These are phyloP conservation scores for Falco cherrug DNA, from an alignment of 2,797 vertebrate genomes.

Conservation along the genomic window DNA sequence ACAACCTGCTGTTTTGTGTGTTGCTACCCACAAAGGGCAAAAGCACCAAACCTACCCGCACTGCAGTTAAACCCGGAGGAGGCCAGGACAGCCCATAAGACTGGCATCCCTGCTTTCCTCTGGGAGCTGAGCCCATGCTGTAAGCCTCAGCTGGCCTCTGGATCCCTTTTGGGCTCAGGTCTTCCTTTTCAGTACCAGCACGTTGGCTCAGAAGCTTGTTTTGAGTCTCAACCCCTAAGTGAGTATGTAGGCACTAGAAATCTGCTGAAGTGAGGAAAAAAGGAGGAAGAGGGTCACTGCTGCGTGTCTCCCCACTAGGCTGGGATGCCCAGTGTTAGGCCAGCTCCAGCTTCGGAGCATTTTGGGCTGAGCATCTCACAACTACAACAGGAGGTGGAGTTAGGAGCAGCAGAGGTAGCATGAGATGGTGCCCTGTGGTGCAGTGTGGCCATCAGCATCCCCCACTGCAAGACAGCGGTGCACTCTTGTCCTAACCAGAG, in stretches of 20 bases:
- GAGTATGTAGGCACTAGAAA: not conserved
- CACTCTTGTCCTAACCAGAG: not conserved
- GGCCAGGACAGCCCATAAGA: fast-evolving
- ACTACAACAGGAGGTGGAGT: fast-evolving
- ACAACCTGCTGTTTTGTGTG: not conserved
- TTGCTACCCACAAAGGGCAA: not conserved
- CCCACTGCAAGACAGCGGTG: not conserved
- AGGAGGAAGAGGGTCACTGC: not conserved
- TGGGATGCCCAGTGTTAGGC: fast-evolving
- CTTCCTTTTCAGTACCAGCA: not conserved
- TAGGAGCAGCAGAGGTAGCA: fast-evolving
- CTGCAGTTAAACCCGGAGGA: not conserved
- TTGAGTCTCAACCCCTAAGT: fast-evolving
- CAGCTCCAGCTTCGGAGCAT: not conserved
- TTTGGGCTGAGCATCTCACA: not conserved
- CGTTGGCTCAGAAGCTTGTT: not conserved
- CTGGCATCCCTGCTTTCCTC: not conserved
- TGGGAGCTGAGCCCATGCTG: fast-evolving
- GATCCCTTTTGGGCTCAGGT: not conserved
- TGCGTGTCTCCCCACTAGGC: fast-evolving
- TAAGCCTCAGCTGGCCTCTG: not conserved
- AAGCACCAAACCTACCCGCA: not conserved
- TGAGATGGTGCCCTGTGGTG: no score
- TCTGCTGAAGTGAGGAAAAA: not conserved
- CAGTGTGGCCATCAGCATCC: fast-evolving